Evolutionary conservation across 2,113 vertebrate species (phyloP), one percentile per base, ranked within the genome.

Genomic region (Hyperopisus bebe): DNA sequence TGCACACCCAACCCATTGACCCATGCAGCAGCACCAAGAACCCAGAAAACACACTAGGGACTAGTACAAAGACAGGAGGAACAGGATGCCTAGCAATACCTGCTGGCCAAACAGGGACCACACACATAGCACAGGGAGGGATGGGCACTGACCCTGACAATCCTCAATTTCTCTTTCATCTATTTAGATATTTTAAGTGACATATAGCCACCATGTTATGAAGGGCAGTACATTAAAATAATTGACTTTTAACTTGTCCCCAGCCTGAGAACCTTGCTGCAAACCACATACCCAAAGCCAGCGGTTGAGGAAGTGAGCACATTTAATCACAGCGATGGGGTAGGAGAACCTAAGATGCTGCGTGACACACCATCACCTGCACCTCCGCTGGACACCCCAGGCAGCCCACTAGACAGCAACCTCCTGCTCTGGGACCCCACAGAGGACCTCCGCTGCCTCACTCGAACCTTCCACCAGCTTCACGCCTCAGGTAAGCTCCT

Each of bases 401-500:
- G 27, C 2, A 7, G 7, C 21, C 39, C 27, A 46, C 83, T 53
- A 0, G n/a, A 8, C 42, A 55, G 58, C 87, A 90, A 7, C 88
- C 86, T 90, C 89, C 91, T 91, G 88, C 89, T 92, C 1, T 95
- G 96, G 91, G 95, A 98, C 91, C 96, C 96, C 0, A 95, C 96
- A 85, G 95, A 97, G 46, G 97, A 98, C 66, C 94, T 97, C 21
- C 93, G 95, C 70, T 97, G 97, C 93, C 97, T 99, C 92, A 96
- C 96, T 89, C 96, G 95, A 90, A 98, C 96, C 50, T 97, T 98
- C 94, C 97, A 97, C 89, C 97, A 98, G n/a, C 95, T 98, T 66
- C 95, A 97, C 55, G 96, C 90, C 84, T 95, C 95, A 92, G 94
- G 95, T 96, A 94, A 0, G 19, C 5, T 48, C 19, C 8, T 10